Base-by-base conservation (phyloP, 2,113 vertebrate species). In the Miniopterus natalensis region DNA sequence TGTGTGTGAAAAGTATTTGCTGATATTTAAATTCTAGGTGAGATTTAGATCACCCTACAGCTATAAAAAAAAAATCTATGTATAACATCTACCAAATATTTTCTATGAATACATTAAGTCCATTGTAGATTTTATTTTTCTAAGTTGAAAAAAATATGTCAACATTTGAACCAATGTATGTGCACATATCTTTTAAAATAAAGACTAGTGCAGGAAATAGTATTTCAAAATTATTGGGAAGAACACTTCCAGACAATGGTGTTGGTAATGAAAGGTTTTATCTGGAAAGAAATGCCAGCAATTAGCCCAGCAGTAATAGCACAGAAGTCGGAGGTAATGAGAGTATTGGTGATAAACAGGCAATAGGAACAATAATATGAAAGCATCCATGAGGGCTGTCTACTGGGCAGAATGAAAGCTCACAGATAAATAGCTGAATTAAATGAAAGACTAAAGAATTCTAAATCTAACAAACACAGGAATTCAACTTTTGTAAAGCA, bases 251-350 rank as follows among this genome's bases (percentile, higher is more conserved):
- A 90, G 84, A 92, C 65, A 94, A 63, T n/a, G 49, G 91, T 74
- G 47, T 49, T 65, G 40, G 51, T 68, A 87, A 89, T 78, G 78
- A 96, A 63, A 84, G 84, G 51, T 70, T 89, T 83, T 83, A 79
- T 92, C 51, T 86, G 74, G 79, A 93, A 74, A 86, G 61, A 91
- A 94, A 89, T 25, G 23, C 18, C 75, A 84, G 63, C 65, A 95
- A 95, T 96, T 47, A 94, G 36, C 77, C 71, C n/a, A 53, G 59
- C 42, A 63, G 75, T 29, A 85, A 88, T 2, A 79, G 31, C 31
- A 65, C 40, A 68, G 77, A 85, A 74, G 57, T 59, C 2, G 6
- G 85, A 90, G 36, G 85, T 51, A 90, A 68, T 51, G 42, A 81
- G 61, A 29, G 17, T 21, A 20, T 2, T 47, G 23, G 57, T 23